Conservation (phyloP, 2,797 vertebrate species). For the Microcaecilia unicolor region DNA sequence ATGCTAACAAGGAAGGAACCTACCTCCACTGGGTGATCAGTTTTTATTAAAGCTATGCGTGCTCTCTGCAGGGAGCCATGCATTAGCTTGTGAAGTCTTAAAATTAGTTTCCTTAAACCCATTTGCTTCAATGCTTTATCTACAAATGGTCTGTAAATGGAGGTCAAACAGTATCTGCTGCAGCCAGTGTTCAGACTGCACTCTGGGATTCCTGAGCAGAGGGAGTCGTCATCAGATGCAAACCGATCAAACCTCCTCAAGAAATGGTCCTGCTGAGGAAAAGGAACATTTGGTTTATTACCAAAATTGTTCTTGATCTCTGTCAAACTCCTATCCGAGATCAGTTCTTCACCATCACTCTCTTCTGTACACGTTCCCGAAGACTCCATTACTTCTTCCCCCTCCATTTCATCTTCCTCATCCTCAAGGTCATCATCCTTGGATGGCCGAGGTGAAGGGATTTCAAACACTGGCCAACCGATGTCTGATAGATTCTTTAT, state of each 20-base stretch:
- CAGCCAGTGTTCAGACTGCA: conserved; percentile 41
- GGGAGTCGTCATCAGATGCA: conserved; percentile 72
- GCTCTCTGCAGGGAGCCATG: conserved; percentile 91
- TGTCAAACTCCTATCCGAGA: conserved; percentile 13
- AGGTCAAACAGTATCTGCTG: conserved; percentile 73
- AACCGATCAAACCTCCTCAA: conserved; percentile 59
- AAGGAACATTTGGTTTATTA: conserved; percentile 42
- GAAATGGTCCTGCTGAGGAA: conserved; percentile 48
- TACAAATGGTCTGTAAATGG: conserved; percentile 96
- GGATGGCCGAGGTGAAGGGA: conserved; percentile 85
- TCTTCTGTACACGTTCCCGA: conserved; percentile 72
- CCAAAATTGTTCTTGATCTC: conserved; percentile 24
- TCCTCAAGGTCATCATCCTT: conserved; percentile 62
- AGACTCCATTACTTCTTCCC: conserved; percentile 62
- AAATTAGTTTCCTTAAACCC: conserved; percentile 93
- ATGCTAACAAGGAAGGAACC: conserved; percentile 22
- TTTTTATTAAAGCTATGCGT: conserved; percentile 75
- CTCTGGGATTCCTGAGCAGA: conserved; percentile 49
- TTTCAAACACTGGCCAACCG: conserved; percentile 98
- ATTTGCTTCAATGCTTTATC: conserved; percentile 99
- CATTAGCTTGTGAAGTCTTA: conserved; percentile 96
- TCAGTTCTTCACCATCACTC: conserved; percentile 66
- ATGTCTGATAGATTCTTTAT: conserved; percentile 86
- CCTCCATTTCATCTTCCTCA: conserved; percentile 61
- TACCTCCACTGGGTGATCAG: conserved; percentile 77